Evolutionary conservation across 2,888 invertebrate genomes (phyloP), one percentile per base, ranked within the genome.

Genomic region (Andrena bucephala): DNA sequence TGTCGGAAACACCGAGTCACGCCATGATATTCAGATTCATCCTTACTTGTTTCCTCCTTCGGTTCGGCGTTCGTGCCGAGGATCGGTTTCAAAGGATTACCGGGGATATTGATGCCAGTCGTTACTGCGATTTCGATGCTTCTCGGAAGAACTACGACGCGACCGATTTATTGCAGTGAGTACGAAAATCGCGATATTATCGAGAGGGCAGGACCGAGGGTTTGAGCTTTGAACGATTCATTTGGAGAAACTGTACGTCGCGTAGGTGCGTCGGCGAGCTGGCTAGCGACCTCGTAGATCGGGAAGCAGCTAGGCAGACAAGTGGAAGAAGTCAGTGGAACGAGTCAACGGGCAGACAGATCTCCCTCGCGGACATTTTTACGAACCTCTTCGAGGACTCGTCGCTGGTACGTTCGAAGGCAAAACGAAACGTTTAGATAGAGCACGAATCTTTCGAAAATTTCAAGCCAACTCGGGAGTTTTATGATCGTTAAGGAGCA

Each of bases 161-260:
- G 20, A 79, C 87, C 1, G 93, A 93, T 87, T 87, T 93, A 31
- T 57, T 93, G 24, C 77, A 85, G 94, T 93, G 84, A 91, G 92
- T 88, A 76, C 42, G 16, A 36, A 54, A 36, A 63, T 63, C 2
- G 59, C 8, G 50, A 29, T 73, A 67, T 76, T 16, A 10, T 54
- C 8, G 29, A 5, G 2, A 13, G 5, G 27, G 8, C 13, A 8
- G 10, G 29, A 48, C 24, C 24, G 27, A 2, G 24, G 24, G 57
- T 57, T 57, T 57, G 1, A 10, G 24, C 4, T 1, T 16, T 1
- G 50, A 48, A 33, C 67, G 5, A 81, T 29, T 62, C 54, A 33
- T 24, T 10, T 54, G 52, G 16, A 63, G n/a, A 6, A 24, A 13
- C 16, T 1, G 20, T 8, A 50, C 7, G 5, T 65, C 31, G 20